Evolutionary conservation across 2,113 vertebrate species (phyloP).

Genomic region (Ammospiza caudacuta): DNA sequence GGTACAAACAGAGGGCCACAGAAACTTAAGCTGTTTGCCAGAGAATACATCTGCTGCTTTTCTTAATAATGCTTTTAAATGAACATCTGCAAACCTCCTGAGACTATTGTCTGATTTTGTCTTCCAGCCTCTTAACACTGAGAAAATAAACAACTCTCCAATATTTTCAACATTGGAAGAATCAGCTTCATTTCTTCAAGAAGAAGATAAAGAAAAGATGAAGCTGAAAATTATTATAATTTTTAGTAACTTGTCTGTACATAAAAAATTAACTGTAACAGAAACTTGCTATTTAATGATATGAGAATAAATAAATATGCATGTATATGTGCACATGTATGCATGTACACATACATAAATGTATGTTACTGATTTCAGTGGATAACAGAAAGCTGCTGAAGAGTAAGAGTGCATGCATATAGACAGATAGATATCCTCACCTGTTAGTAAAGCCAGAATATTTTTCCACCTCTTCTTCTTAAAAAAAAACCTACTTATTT

Average conservation of each 20-base stretch:
- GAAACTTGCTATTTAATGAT: not conserved
- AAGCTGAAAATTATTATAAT: not conserved
- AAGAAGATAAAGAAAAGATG: not conserved
- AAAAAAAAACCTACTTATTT: not conserved
- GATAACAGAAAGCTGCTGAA: not conserved
- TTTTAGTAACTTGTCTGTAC: not conserved
- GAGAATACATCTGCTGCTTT: slow-evolving; percentile 38
- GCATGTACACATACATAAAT: not conserved
- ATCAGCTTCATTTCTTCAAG: not conserved
- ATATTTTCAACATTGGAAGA: not conserved
- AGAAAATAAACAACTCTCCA: not conserved
- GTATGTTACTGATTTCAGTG: not conserved
- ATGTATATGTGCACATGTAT: not conserved
- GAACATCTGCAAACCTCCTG: slow-evolving; percentile 50
- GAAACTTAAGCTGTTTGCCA: not conserved
- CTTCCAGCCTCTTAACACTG: not conserved
- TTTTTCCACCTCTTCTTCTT: not conserved
- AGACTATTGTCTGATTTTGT: not conserved
- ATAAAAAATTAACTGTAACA: no score
- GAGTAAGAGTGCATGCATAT: not conserved
- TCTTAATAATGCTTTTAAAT: slow-evolving; percentile 22
- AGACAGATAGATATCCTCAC: not conserved
- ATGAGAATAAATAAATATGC: not conserved
- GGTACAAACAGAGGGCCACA: slow-evolving; percentile 15
- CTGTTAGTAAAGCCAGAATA: not conserved